These are phyloP conservation scores for Pipistrellus pygmaeus DNA, from an alignment of 2,797 vertebrate genomes.

Conservation along the genomic window DNA sequence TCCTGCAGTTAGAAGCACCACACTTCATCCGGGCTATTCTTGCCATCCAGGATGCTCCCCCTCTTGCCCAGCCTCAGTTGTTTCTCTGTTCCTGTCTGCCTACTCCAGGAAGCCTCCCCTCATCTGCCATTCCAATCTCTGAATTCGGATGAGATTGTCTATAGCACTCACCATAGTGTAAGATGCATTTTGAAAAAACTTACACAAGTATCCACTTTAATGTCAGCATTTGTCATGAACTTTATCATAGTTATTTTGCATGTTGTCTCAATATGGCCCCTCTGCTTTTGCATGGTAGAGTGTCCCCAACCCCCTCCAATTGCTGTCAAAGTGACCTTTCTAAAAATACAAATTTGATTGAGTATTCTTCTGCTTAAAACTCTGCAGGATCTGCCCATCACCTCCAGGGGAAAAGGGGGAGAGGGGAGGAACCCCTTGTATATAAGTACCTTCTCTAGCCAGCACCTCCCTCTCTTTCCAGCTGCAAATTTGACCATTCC, in stretches of 20 bases:
- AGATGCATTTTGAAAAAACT: conserved; percentile 18
- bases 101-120: not conserved
- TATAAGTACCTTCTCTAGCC: not conserved
- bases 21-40: not conserved
- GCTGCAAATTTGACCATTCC: not conserved
- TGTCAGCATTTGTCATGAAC: not conserved
- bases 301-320: no score
- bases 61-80: not conserved
- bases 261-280: not conserved
- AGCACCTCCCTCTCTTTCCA: not conserved
- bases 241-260: conserved; percentile 18
- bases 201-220: not conserved
- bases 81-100: not conserved
- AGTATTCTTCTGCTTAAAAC: conserved; percentile 13
- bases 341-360: not conserved
- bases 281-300: not conserved
- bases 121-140: not conserved
- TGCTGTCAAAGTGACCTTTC: conserved; percentile 25
- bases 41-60: not conserved
- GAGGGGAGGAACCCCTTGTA: not conserved
- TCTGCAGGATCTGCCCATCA: not conserved
- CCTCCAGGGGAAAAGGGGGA: not conserved
- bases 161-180: not conserved
- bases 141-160: not conserved
- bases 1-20: not conserved